phyloP scores from a whole-genome alignment of 1,140 invertebrate species.

The Atopsyche davidsoni region DNA sequence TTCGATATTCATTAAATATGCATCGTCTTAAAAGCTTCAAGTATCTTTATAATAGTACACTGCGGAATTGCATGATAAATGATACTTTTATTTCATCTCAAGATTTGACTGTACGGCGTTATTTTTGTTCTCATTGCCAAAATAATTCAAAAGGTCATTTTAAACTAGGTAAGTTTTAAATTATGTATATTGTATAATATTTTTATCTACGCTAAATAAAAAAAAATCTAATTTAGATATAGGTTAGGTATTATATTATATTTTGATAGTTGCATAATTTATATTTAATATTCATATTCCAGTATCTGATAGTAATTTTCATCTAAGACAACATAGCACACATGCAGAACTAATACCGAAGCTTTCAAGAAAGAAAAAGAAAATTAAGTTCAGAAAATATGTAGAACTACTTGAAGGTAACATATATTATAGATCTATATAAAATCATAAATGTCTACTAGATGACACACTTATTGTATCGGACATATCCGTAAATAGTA shows the following conservation, averaged over 20 bases:
- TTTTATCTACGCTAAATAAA: not conserved
- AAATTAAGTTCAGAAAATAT: conserved; percentile 40
- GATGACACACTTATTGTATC: not conserved
- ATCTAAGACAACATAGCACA: conserved; percentile 18
- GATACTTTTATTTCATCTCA: no score
- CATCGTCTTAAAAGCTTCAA: conserved; percentile 12
- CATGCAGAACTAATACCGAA: conserved; percentile 10
- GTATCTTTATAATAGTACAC: conserved; percentile 9
- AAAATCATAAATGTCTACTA: no score
- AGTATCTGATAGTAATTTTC: not conserved
- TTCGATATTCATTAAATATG: no score
- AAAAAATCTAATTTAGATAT: no score
- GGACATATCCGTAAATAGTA: not conserved
- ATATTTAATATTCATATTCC: conserved; percentile 8
- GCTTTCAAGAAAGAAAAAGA: conserved; percentile 33
- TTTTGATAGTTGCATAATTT: conserved; percentile 22
- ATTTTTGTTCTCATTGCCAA: conserved; percentile 15
- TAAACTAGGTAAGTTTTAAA: conserved; percentile 6
- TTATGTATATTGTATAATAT: not conserved
- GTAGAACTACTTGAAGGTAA: conserved; percentile 50
- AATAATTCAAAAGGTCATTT: conserved; percentile 10
- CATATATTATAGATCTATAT: no score
- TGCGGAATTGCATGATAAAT: no score
- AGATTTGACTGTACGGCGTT: no score
- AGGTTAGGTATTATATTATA: no score